Base-by-base conservation (phyloP, 2,113 vertebrate species). In the Hippocampus mohnikei region DNA sequence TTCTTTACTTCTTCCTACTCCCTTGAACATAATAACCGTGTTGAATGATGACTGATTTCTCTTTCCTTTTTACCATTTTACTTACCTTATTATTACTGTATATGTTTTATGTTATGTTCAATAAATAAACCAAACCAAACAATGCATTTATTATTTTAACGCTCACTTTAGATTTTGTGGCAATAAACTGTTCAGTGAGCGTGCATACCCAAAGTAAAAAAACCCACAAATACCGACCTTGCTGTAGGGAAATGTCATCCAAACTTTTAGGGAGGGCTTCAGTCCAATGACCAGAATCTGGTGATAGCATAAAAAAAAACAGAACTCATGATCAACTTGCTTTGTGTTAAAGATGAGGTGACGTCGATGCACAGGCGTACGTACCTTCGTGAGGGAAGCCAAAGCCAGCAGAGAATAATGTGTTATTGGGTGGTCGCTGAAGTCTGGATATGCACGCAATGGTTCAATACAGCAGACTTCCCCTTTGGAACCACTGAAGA, bases 401-500 rank as follows among this genome's bases (percentile, higher is more conserved):
- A 99, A 97, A 56, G 97, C 97, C 87, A 98, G 77, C 70, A 99
- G 92, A 1, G 93, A 98, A 78, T 96, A 97, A 53, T 96, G 95
- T 18, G 94, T 96, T 87, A 98, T 95, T 18, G 96, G 95, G 85
- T 98, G 97, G 66, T 98, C 96, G 83, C 92, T 95, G 74, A 97
- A 90, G 53, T 99, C 96, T 5, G 88, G 85, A 70, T 94, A 95
- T 9, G 95, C 91, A 18, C 94, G 94, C 6, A 99, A 79, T 0
- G 97, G 97, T 73, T 98, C 96, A 23, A 98, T 93, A 48, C 95
- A 97, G 89, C 97, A 99, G 71, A 98, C 97, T 67, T 99, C 97
- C 9, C 97, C 97, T 89, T 99, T 98, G 7, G 97, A 98, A 56
- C 97, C 97, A 61, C 97, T 99, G 90, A 99, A 98, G 56, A 99